Evolutionary conservation across 2,113 vertebrate species (phyloP).

Genomic region (Notothenia rossii): DNA sequence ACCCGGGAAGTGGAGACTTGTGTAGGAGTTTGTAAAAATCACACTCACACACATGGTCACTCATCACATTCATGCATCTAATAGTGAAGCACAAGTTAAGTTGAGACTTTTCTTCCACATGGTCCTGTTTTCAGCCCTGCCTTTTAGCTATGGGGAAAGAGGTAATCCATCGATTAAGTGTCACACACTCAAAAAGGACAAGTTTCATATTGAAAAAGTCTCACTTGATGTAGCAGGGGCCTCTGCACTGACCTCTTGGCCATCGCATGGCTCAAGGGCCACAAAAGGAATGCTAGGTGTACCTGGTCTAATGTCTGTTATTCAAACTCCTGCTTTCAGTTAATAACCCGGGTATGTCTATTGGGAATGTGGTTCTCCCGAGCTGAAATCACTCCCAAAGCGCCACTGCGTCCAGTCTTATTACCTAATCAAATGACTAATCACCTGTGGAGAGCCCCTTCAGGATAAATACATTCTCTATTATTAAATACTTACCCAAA

Average conservation of each 20-base stretch:
- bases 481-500: slow-evolving; percentile 70
- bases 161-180: slow-evolving; percentile 5
- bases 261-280: background rate
- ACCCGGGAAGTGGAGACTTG: slow-evolving; percentile 58
- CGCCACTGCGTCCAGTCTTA: too few relatives aligned
- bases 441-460: slow-evolving; percentile 26
- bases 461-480: slow-evolving; percentile 9
- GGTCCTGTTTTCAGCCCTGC: slow-evolving; percentile 5
- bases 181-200: background rate
- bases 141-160: slow-evolving; percentile 1
- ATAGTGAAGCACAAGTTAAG: background rate
- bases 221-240: background rate
- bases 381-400: background rate
- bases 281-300: background rate
- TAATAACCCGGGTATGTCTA: background rate
- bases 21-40: slow-evolving; percentile 17
- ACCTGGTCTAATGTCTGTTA: background rate
- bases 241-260: background rate
- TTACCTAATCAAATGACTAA: background rate
- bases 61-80: slow-evolving; percentile 15
- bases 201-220: background rate
- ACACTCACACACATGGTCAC: background rate
- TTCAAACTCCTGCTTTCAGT: background rate
- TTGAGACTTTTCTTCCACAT: background rate
- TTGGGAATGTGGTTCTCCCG: background rate